Base-by-base conservation (phyloP, 2,113 vertebrate species). In the Hippolais icterina region DNA sequence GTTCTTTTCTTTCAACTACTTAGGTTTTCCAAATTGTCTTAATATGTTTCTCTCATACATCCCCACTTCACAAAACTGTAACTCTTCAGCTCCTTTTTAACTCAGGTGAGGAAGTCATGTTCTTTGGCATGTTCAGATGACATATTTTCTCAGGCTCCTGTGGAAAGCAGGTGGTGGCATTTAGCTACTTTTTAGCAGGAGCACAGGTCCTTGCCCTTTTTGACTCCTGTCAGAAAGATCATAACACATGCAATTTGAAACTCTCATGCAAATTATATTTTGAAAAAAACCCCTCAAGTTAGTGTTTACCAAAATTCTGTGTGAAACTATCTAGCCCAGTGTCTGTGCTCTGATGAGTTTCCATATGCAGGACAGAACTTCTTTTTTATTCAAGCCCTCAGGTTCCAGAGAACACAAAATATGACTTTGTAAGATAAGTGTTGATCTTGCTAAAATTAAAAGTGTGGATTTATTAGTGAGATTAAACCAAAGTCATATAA, bases 381-480 rank as follows among this genome's bases (percentile, higher is more conserved):
- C 29, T 39, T 71, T 83, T 94, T 77, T 16, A 35, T 80, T 31
- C 27, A 74, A 71, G 5, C 18, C 33, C 29, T 72, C n/a, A 39
- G 46, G 28, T 83, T 94, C 39, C 70, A 85, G 15, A 21, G 42
- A 83, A 87, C 17, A n/a, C 46, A 83, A 77, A 94, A 89, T 37
- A 47, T 74, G 61, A 56, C 24, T 75, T 68, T 44, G 28, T 63
- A 74, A 87, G n/a, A 41, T 87, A 66, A 50, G 50, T 54, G 21
- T 41, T 85, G 27, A 87, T 47, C 39, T 65, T 80, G 46, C 44
- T 90, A 93, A 96, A 90, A 95, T 94, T 91, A 87, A 89, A 90
- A 60, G 21, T 61, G 50, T 69, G 50, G 35, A 53, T 88, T 95
- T 91, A 94, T 93, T 85, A 95, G 46, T 20, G 66, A 87, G 54